A percentile compares a stretch with the other conserved stretches of the same genome.
Conservation (phyloP, 2,797 vertebrate genomes). For the Chromis chromis region DNA sequence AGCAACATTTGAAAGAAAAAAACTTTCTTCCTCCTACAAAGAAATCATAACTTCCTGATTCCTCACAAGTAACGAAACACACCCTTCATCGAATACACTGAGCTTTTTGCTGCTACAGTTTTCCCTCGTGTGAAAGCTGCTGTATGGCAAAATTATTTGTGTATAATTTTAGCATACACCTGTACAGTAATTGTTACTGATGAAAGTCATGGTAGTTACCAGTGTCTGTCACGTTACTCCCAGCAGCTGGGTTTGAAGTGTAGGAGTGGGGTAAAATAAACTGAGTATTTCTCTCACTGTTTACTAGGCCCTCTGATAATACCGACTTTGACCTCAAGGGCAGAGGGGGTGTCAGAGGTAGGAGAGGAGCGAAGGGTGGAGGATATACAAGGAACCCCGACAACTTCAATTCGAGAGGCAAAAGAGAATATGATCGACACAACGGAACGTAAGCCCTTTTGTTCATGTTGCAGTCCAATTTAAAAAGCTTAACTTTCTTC, state of each 20-base stretch:
- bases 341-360: slow-evolving; percentile 68
- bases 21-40: too few relatives aligned
- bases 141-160: neutral
- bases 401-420: slow-evolving; percentile 87
- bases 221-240: neutral
- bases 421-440: slow-evolving; percentile 88
- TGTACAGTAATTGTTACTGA: neutral
- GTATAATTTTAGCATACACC: too few relatives aligned
- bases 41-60: too few relatives aligned
- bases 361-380: slow-evolving; percentile 83
- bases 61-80: neutral
- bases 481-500: neutral
- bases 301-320: slow-evolving; percentile 76
- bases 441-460: slow-evolving; percentile 81
- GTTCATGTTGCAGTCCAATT: neutral
- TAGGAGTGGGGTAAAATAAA: neutral
- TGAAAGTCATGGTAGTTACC: neutral
- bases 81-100: too few relatives aligned
- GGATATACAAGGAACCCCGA: slow-evolving; percentile 80
- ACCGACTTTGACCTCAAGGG: slow-evolving; percentile 73
- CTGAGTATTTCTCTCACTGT: slow-evolving; percentile 2
- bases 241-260: slow-evolving; percentile 9
- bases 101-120: too few relatives aligned
- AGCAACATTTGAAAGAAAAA: too few relatives aligned
- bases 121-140: neutral